Base-by-base conservation (phyloP, 2,888 invertebrate genomes). In the Tenthredo scrophulariae region DNA sequence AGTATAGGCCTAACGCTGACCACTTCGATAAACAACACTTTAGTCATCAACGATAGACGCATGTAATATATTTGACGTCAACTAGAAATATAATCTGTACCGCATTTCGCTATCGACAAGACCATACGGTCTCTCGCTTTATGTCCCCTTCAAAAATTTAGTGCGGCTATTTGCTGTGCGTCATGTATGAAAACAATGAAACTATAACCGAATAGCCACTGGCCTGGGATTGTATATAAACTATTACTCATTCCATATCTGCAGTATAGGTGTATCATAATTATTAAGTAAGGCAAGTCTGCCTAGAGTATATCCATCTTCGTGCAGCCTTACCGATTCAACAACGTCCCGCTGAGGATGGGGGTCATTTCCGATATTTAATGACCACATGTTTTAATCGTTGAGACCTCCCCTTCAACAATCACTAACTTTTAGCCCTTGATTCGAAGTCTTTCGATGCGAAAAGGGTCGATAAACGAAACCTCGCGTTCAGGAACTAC, bases 21-120 rank as follows among this genome's bases (percentile, higher is more conserved):
- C 33, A 67, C 40, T 74, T n/a, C 13, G 4, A 54, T 77, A 54
- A 77, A 77, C 46, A 77, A 77, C 54, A 54, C 50, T 50, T 77
- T 77, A 77, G 77, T 77, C 77, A 77, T 77, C 77, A 10, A 77
- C 46, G 46, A 13, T 29, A 10, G 54, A 18, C 54, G 33, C 18
- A 26, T 67, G 33, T 74, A 74, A 77, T 54, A 77, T 54, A 77
- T 54, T 77, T 10, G 15, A 50, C 22, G 54, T 77, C 29, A 18
- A 77, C 22, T 29, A n/a, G 29, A 29, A 33, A 29, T 15, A 54
- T 54, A 18, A 26, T 26, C 29, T 54, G 29, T 54, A n/a, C 46
- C 46, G 15, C 46, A 46, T 46, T 46, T 50, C n/a, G 54, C 74
- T 74, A 74, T 74, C 43, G 9, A 74, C 40, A 10, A 74, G 43